Percentiles rank a stretch among this genome's conserved stretches.
Conservation (phyloP, 2,888 invertebrate genomes). For the Apantesis nais region DNA sequence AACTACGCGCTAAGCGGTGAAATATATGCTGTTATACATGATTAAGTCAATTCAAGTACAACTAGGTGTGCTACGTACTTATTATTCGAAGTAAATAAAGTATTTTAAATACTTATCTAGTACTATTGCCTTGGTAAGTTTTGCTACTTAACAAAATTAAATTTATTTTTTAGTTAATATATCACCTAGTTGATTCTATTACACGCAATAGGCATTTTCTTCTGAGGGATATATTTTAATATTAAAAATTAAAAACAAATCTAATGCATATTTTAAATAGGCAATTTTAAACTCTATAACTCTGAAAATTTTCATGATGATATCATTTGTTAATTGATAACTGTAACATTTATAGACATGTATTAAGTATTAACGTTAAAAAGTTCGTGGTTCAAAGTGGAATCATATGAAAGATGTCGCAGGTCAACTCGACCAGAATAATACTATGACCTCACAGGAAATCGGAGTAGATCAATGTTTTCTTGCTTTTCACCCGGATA, state of each 20-base stretch:
- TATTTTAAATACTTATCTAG: conserved; percentile 8
- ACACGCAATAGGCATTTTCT: not conserved
- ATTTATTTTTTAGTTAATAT: not conserved
- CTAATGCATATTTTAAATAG: not conserved
- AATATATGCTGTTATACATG: conserved; percentile 63
- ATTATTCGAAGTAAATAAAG: conserved; percentile 31
- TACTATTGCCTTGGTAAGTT: not conserved
- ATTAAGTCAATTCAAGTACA: conserved; percentile 46
- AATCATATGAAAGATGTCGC: no score
- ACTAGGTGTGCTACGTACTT: conserved; percentile 30
- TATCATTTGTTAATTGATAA: no score
- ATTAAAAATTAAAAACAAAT: not conserved
- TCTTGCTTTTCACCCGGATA: no score
- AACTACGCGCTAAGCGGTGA: conserved; percentile 76
- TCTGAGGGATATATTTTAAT: not conserved
- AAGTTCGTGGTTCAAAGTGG: no score
- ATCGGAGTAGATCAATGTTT: no score
- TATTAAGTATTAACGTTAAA: no score
- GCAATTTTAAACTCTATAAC: not conserved
- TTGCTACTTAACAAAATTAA: not conserved
- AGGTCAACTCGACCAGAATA: no score
- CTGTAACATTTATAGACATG: no score
- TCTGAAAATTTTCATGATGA: not conserved
- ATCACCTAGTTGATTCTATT: not conserved
- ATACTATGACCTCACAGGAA: no score